These are phyloP conservation scores for Zosterops hypoxanthus DNA, from an alignment of 2,113 vertebrate genomes.

Conservation along the genomic window DNA sequence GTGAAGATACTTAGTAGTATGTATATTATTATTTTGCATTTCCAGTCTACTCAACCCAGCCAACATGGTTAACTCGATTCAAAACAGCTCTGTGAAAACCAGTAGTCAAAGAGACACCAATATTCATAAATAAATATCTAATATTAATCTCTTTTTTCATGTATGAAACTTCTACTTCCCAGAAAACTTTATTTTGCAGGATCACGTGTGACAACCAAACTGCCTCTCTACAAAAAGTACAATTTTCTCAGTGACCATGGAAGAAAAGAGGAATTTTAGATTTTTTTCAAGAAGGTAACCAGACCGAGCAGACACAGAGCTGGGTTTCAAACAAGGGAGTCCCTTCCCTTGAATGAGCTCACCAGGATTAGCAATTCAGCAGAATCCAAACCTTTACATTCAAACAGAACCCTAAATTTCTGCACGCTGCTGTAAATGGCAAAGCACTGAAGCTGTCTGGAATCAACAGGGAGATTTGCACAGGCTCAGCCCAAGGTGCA, in stretches of 20 bases:
- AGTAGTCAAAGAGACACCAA: not conserved
- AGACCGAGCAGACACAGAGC: not conserved
- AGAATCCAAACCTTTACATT: not conserved
- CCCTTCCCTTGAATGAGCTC: not conserved
- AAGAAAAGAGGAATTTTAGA: not conserved
- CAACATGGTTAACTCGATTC: fast-evolving
- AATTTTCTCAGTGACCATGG: not conserved
- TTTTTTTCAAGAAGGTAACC: not conserved
- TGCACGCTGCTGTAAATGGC: fast-evolving
- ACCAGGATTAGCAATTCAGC: not conserved
- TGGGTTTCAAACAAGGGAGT: not conserved
- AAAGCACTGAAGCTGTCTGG: not conserved
- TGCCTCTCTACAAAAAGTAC: not conserved
- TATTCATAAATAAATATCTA: not conserved
- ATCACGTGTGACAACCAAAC: not conserved
- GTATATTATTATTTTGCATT: not conserved
- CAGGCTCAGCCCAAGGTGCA: not conserved
- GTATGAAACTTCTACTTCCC: not conserved
- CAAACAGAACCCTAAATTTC: not conserved
- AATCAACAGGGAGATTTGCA: not conserved
- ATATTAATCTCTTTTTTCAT: not conserved
- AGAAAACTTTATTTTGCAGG: not conserved
- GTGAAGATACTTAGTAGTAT: not conserved
- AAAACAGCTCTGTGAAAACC: not conserved
- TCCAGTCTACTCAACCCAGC: not conserved